Base-by-base conservation (phyloP, 2,797 vertebrate species). In the Melanotaenia nigrans region DNA sequence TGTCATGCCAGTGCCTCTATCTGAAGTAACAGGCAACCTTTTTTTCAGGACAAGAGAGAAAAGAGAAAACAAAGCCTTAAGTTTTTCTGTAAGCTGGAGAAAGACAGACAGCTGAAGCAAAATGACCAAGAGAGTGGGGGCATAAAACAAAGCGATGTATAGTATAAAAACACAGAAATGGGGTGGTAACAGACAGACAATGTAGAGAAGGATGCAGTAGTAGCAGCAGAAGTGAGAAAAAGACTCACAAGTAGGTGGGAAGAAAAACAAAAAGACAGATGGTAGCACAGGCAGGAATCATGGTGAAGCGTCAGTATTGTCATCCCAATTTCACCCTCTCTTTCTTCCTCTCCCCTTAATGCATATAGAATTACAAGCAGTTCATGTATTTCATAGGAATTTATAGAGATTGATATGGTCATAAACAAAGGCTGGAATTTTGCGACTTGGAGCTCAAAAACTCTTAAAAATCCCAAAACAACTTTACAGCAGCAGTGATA, bases 1-100 rank as follows among this genome's bases (percentile, higher is more conserved):
- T 91, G 77, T 88, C 77, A 79, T 70, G 53, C 57, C 35, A 20
- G 47, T 22, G 56, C 67, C 66, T 75, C 59, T 11, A 25, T 87
- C 71, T 61, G 61, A 71, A 80, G 75, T 79, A 82, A 83, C 85
- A 78, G 62, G 72, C 79, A 83, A 89, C 83, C 86, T 90, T 89
- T 88, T 47, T 77, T 47, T 74, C 14, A n/a, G 38, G 71, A 78
- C 71, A 70, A 56, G 54, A 54, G 24, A 36, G 18, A 36, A 51
- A 75, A 75, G 42, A 67, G 36, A 57, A 51, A 35, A 56, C 0
- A 45, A 47, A 66, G 28, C 53, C 57, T 42, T 6, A 22, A 24
- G 30, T 30, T 18, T 22, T 30, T 65, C 30, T 58, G 13, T 59
- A 64, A 13, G 2, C 11, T 24, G 20, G 33, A 60, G 3, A 57